These are phyloP conservation scores for Muscicapa adusta DNA, from an alignment of 2,113 vertebrate genomes.

Conservation along the genomic window DNA sequence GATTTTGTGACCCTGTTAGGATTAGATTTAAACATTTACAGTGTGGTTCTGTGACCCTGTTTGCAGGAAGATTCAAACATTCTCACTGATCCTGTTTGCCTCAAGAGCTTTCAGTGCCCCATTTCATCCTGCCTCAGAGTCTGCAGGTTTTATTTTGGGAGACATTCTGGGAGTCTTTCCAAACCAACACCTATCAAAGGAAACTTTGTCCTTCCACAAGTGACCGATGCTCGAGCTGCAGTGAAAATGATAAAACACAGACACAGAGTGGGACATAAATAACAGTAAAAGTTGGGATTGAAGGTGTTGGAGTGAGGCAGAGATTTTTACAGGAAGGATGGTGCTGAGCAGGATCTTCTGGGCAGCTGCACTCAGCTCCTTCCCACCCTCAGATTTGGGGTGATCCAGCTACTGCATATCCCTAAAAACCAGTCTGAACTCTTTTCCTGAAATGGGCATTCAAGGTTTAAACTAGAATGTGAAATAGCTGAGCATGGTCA, in stretches of 20 bases:
- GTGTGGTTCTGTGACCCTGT: background rate
- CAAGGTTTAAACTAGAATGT: too few relatives aligned
- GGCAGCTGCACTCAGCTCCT: rapidly evolving
- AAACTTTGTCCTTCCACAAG: background rate
- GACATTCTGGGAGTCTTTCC: background rate
- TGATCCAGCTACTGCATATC: rapidly evolving
- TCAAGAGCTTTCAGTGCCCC: background rate
- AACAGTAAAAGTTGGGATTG: background rate
- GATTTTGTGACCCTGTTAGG: too few relatives aligned
- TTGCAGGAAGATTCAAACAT: background rate
- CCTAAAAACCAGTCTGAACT: background rate
- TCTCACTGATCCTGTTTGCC: background rate
- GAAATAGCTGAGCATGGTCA: too few relatives aligned
- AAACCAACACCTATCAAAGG: background rate
- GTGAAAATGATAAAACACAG: background rate
- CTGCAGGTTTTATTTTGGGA: background rate
- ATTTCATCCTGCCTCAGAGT: background rate
- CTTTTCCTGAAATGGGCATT: too few relatives aligned
- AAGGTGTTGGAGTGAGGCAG: background rate
- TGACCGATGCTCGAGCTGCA: background rate
- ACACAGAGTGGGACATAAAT: background rate
- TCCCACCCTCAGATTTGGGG: background rate
- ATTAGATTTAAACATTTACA: too few relatives aligned
- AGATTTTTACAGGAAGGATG: background rate
- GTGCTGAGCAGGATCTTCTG: background rate